These are phyloP conservation scores for Charanyca ferruginea DNA, from an alignment of 2,888 invertebrate species.

Conservation along the genomic window DNA sequence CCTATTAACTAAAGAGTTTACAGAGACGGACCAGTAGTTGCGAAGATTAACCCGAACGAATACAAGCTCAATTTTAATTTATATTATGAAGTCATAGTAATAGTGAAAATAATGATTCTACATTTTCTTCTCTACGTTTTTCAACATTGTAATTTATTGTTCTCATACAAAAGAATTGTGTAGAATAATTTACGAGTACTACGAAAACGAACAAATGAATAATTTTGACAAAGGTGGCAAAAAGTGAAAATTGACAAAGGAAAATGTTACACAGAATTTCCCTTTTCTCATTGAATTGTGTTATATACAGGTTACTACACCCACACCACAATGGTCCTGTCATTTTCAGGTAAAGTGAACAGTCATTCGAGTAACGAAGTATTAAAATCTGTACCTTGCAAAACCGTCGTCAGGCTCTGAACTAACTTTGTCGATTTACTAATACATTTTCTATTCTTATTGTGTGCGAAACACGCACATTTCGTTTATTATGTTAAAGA, in stretches of 20 bases:
- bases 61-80: too few species aligned
- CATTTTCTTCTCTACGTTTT: background rate
- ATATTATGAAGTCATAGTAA: too few species aligned
- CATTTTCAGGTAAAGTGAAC: conserved; percentile 9
- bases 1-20: too few species aligned
- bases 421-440: conserved; percentile 26
- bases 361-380: background rate
- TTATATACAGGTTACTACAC: background rate
- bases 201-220: too few species aligned
- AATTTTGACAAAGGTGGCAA: background rate
- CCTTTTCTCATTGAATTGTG: background rate
- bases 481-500: conserved; percentile 21
- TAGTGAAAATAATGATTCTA: background rate
- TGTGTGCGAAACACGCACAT: conserved; percentile 34
- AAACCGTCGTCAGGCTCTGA: conserved; percentile 8
- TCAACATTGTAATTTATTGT: background rate
- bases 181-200: background rate
- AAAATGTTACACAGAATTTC: background rate
- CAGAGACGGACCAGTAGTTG: too few species aligned
- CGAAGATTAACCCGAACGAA: too few species aligned
- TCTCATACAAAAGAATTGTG: background rate
- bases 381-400: conserved; percentile 12
- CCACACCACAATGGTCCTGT: background rate
- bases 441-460: conserved; percentile 28
- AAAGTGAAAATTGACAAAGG: background rate